Conservation (phyloP, 1,140 invertebrate species). For the Anthonomus grandis region DNA sequence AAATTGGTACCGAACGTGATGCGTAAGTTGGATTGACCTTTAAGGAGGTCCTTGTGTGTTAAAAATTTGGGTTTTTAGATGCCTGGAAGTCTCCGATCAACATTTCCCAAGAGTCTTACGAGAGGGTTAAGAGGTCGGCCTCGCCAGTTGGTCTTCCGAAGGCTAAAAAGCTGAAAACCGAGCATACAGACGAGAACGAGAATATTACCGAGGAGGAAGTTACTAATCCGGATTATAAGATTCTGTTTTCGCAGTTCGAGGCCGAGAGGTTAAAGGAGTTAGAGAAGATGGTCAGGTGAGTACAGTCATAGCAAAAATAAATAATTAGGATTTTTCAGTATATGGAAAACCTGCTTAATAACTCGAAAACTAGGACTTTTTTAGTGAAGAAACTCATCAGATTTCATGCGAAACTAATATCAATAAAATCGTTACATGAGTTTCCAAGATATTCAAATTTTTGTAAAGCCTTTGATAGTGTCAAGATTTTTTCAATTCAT, state of each 20-base stretch:
- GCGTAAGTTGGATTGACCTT: too few species aligned
- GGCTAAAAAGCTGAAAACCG: constrained; percentile 48
- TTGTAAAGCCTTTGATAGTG: too few species aligned
- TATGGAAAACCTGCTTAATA: too few species aligned
- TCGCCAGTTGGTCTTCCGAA: constrained; percentile 52
- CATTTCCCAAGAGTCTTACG: constrained; percentile 80
- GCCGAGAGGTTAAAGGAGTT: constrained; percentile 21
- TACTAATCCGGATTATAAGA: constrained; percentile 52
- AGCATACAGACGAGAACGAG: constrained; percentile 39
- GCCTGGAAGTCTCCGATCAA: constrained; percentile 91
- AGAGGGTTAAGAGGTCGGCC: constrained; percentile 67
- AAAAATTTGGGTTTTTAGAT: constrained; percentile 54
- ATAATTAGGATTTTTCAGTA: too few species aligned
- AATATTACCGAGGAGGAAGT: constrained; percentile 40
- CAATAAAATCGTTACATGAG: too few species aligned
- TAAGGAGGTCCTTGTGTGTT: not conserved
- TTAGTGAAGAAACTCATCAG: too few species aligned
- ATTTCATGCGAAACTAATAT: too few species aligned
- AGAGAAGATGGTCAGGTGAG: constrained; percentile 50
- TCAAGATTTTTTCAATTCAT: too few species aligned
- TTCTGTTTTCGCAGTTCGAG: constrained; percentile 53
- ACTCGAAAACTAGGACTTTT: too few species aligned
- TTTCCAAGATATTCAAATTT: too few species aligned
- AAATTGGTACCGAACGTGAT: constrained; percentile 83
- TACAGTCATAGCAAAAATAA: too few species aligned